These are phyloP conservation scores for Atherinosoma microstoma DNA, from an alignment of 2,797 vertebrate species.

Conservation along the genomic window DNA sequence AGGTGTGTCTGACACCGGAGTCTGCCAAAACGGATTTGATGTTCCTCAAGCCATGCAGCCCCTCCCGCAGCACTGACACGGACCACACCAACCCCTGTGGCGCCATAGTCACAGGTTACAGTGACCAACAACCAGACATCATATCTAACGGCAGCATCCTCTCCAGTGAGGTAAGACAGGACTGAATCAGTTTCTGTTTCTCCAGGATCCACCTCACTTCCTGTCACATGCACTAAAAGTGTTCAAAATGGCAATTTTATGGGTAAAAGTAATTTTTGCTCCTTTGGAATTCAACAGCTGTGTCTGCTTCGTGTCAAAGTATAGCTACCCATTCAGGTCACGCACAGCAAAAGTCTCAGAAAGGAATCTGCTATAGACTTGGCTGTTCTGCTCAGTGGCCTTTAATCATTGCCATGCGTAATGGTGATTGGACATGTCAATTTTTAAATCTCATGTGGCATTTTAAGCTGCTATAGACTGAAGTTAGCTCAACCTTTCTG, in stretches of 20 bases:
- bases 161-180: conserved; percentile 92
- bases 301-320: conserved; percentile 24
- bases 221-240: neutral
- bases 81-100: conserved; percentile 95
- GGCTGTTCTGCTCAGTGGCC: conserved; percentile 44
- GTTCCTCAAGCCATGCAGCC: conserved; percentile 98
- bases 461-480: conserved; percentile 25
- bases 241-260: conserved; percentile 3
- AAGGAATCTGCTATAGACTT: conserved; percentile 41
- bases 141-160: conserved; percentile 97
- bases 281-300: conserved; percentile 20
- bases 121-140: conserved; percentile 97
- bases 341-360: conserved; percentile 28
- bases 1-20: conserved; percentile 98
- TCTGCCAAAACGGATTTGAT: conserved; percentile 98
- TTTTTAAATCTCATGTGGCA: conserved; percentile 47
- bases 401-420: conserved; percentile 50
- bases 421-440: conserved; percentile 48
- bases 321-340: conserved; percentile 39
- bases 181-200: neutral
- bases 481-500: conserved; percentile 18
- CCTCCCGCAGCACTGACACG: conserved; percentile 91
- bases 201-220: neutral
- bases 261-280: conserved; percentile 23
- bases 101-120: conserved; percentile 93